Conservation (phyloP, 2,797 vertebrate genomes). For the Adelosebastes latens region DNA sequence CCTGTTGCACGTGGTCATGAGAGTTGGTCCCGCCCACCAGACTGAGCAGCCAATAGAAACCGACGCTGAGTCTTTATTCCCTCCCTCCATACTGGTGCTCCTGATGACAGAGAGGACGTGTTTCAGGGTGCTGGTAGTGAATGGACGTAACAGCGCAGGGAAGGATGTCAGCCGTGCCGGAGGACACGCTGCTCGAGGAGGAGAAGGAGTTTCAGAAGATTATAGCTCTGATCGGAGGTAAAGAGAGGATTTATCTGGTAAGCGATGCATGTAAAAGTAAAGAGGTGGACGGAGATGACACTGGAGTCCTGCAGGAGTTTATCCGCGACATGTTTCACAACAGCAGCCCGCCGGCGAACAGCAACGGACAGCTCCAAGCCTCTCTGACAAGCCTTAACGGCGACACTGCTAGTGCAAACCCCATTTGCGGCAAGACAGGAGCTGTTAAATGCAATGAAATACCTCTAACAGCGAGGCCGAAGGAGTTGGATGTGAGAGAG, state of each 20-base stretch:
- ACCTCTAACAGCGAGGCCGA: background rate
- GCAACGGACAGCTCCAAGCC: background rate
- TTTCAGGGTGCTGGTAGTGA: background rate
- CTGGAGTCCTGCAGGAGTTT: conserved; percentile 73
- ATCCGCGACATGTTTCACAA: conserved; percentile 72
- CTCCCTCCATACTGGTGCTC: background rate
- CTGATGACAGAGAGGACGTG: conserved; percentile 6
- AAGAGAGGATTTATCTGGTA: conserved; percentile 78
- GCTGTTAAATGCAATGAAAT: background rate
- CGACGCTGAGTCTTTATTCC: background rate
- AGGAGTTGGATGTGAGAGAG: conserved; percentile 15
- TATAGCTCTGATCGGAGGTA: conserved; percentile 78
- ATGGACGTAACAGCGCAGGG: background rate
- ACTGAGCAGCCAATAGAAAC: conserved; percentile 54
- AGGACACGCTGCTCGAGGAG: conserved; percentile 38
- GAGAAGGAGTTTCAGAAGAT: conserved; percentile 74
- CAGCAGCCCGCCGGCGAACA: background rate
- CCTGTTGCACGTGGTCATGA: background rate
- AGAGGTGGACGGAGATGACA: conserved; percentile 47
- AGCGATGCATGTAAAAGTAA: conserved; percentile 57
- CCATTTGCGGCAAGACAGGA: background rate
- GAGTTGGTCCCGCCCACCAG: conserved; percentile 35
- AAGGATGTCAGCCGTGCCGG: conserved; percentile 55
- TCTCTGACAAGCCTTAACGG: background rate
- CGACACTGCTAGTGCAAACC: background rate